A percentile compares a stretch with the other conserved stretches of the same genome.
Evolutionary conservation across 1,140 invertebrate genomes (phyloP).

Genomic region (Plodia interpunctella): DNA sequence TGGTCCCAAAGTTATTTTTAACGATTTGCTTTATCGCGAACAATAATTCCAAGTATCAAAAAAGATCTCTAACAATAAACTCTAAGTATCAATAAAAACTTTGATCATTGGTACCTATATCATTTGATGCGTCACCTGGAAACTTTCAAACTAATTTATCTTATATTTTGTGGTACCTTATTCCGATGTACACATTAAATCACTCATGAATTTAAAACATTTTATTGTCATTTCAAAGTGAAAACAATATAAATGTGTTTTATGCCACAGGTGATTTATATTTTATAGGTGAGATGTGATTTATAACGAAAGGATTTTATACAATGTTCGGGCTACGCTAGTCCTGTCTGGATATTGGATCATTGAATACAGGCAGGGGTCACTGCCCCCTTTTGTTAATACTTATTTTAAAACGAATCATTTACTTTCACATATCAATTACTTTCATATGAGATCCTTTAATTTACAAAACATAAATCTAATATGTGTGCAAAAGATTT

Average conservation of each 20-base stretch:
- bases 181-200: slow-evolving; percentile 58
- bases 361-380: not conserved
- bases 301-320: slow-evolving; percentile 60
- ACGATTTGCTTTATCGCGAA: slow-evolving; percentile 8
- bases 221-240: slow-evolving; percentile 72
- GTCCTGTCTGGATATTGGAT: slow-evolving; percentile 9
- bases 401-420: not conserved
- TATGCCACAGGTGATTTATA: slow-evolving; percentile 70
- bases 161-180: slow-evolving; percentile 35
- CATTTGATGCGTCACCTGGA: slow-evolving; percentile 38
- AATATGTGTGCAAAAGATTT: too few relatives aligned
- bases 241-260: slow-evolving; percentile 76
- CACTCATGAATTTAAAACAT: slow-evolving; percentile 70
- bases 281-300: slow-evolving; percentile 71
- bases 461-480: too few relatives aligned
- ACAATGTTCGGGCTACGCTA: slow-evolving; percentile 43
- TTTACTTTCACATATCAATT: too few relatives aligned
- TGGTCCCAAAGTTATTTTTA: not conserved
- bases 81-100: slow-evolving; percentile 46
- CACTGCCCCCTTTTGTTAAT: not conserved
- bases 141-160: slow-evolving; percentile 42
- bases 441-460: too few relatives aligned
- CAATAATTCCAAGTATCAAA: slow-evolving; percentile 12
- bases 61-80: slow-evolving; percentile 23
- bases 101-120: slow-evolving; percentile 41